Evolutionary conservation across 1,140 invertebrate species (phyloP), one percentile per base, ranked within the genome.

Genomic region (Hyposmocoma kahamanoa): DNA sequence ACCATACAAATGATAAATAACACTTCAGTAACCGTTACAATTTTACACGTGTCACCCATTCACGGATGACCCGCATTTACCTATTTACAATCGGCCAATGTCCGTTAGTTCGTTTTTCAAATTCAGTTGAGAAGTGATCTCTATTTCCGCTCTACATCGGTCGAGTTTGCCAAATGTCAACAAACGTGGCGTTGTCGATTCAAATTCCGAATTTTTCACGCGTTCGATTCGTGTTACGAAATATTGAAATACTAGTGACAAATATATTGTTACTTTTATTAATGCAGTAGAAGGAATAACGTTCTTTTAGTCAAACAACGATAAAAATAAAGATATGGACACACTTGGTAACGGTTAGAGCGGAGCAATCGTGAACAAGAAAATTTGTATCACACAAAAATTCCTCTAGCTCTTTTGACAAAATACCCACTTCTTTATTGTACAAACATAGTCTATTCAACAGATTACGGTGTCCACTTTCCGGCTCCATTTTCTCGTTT

Each of bases 401-500:
- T 56, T 50, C 42, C 43, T 56, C 45, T 13, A 9, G 15, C 22
- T 45, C 47, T 22, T 52, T 53, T 50, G 42, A 56, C 50, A 34
- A 43, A 54, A 47, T 24, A 34, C 41, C 19, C 51, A 39, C 42
- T 53, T 53, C 24, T 48, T 61, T 61, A 50, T 60, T 44, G 45
- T 48, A 54, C 48, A 28, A 51, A 47, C 47, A 28, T 48, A 53
- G 54, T 57, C 54, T 59, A 42, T 52, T 59, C 61, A 63, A 67
- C 22, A 45, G 39, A 61, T 66, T 62, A 60, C 42, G 47, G 47
- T 46, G 60, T 68, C 67, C 47, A 60, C 52, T 61, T 52, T 53
- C 61, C 47, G 51, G 53, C 47, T 65, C 65, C 53, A 64, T 71
- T 74, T 78, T 73, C 68, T 72, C 62, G 62, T 78, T 74, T 78